Evolutionary conservation across 2,113 vertebrate genomes (phyloP), one percentile per base, ranked within the genome.

Genomic region (Oncorhynchus masou): DNA sequence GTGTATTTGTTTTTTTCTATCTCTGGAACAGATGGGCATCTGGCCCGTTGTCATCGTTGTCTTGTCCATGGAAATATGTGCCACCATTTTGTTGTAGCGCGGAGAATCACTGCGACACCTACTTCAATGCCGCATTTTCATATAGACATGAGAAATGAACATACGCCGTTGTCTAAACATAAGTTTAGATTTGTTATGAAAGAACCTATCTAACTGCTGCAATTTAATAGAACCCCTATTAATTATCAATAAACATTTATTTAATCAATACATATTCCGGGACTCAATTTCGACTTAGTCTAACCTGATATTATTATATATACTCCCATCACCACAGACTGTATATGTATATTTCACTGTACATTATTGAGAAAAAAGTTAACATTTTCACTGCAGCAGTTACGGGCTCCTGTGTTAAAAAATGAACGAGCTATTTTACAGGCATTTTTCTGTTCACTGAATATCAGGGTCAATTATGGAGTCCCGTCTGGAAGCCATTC

Each of bases 381-480:
- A 19, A 16, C 5, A 16, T 54, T 54, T 54, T 19, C 51, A 54
- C 13, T 1, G 51, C 51, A 16, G 51, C 51, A 19, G 15, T 15
- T 13, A 51, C 11, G 49, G 49, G 49, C 51, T 54, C 51, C 51
- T 54, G 51, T 54, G 16, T 15, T 54, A 27, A 29, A 4, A 8
- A n/a, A 71, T 20, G 48, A 68, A 64, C 31, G n/a, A 49, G 51
- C 22, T 57, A 64, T 16, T 13, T 19, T 24, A 5, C 13, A 16
- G 48, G 22, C 12, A 49, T 89, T 90, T 49, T 76, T 84, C 90
- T 92, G 90, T 90, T 95, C 91, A 93, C 29, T 94, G 90, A 93
- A 89, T 93, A 94, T 93, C 89, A 90, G 91, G 90, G 91, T 91
- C 87, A 90, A 93, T 90, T 90, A 90, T 16, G 83, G 83, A 91